A percentile compares a stretch with the other conserved stretches of the same genome.
Evolutionary conservation across 1,140 invertebrate species (phyloP).

Genomic region (Bombus vancouverensis): DNA sequence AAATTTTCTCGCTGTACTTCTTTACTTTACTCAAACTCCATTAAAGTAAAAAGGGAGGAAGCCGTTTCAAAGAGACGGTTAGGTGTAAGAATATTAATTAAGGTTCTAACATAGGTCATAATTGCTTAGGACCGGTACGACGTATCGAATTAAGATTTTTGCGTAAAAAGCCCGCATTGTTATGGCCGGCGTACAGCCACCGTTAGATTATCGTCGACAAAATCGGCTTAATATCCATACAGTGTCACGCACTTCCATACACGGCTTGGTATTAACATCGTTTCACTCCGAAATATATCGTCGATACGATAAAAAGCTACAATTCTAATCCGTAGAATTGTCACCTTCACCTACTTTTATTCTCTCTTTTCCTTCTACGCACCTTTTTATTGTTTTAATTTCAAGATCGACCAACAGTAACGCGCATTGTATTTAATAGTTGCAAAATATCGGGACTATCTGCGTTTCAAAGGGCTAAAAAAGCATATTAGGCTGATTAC

Average conservation of each 20-base stretch:
- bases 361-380: not conserved
- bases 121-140: slow-evolving; percentile 47
- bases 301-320: slow-evolving; percentile 41
- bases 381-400: not conserved
- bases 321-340: slow-evolving; percentile 7
- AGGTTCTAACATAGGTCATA: slow-evolving; percentile 39
- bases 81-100: not conserved
- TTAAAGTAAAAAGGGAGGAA: too few species aligned
- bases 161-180: slow-evolving; percentile 40
- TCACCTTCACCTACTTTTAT: slow-evolving; percentile 14
- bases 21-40: too few species aligned
- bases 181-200: slow-evolving; percentile 7
- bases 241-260: slow-evolving; percentile 78
- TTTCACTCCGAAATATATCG: slow-evolving; percentile 51
- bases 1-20: too few species aligned
- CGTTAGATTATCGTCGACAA: slow-evolving; percentile 68
- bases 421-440: not conserved
- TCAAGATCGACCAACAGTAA: not conserved
- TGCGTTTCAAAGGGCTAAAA: not conserved
- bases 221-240: slow-evolving; percentile 81
- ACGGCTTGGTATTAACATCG: slow-evolving; percentile 59
- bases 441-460: not conserved
- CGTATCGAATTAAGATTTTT: slow-evolving; percentile 67
- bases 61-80: not conserved
- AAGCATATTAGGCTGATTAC: not conserved